A percentile compares a stretch with the other conserved stretches of the same genome.
Evolutionary conservation across 2,113 vertebrate genomes (phyloP).

Genomic region (Arenaria interpres): DNA sequence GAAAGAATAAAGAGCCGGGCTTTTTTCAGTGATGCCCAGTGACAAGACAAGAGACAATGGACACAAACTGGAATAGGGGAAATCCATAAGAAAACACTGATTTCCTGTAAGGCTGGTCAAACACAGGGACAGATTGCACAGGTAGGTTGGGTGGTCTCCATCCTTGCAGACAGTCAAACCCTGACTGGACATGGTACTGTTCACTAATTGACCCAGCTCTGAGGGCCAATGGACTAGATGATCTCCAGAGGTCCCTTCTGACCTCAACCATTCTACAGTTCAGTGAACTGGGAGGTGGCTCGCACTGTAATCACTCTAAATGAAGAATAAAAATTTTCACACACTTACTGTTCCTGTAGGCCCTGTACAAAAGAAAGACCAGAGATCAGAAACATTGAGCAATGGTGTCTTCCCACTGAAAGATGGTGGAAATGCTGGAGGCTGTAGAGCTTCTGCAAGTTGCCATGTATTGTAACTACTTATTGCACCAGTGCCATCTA

Average conservation of each 20-base stretch:
- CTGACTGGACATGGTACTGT: background rate
- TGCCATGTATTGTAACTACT: background rate
- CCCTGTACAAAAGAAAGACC: background rate
- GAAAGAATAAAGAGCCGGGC: background rate
- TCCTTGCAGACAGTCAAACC: background rate
- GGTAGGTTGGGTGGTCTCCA: background rate
- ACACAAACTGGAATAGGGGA: background rate
- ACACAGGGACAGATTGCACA: background rate
- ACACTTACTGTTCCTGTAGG: background rate
- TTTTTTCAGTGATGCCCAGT: background rate
- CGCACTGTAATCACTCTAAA: background rate
- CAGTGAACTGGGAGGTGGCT: background rate
- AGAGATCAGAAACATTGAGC: background rate
- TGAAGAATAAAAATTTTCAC: background rate
- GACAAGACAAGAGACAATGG: background rate
- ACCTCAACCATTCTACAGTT: background rate
- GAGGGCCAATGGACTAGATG: background rate
- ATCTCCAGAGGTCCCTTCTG: background rate
- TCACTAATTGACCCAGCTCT: background rate
- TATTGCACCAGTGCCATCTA: constrained; percentile 66
- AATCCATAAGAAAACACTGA: background rate
- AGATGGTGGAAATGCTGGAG: background rate
- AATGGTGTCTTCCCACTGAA: background rate
- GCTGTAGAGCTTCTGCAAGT: background rate
- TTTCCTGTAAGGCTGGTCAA: background rate